phyloP scores from a whole-genome alignment of 2,113 vertebrate species.

The Syrmaticus mikado region DNA sequence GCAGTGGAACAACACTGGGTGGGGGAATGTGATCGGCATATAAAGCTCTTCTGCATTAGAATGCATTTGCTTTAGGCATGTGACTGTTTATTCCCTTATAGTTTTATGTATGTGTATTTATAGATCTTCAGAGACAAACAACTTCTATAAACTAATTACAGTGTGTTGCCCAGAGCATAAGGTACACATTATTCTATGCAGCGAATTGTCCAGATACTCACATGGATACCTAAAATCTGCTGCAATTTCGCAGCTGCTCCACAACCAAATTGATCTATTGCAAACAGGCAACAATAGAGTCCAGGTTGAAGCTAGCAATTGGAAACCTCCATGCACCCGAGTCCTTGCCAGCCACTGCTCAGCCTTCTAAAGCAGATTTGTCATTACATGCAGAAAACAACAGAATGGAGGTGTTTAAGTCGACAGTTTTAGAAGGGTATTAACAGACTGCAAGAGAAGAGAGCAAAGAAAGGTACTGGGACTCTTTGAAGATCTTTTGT shows the following conservation, averaged over 20 bases:
- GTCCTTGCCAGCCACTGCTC: not conserved
- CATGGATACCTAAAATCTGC: slow-evolving; percentile 10
- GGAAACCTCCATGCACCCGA: not conserved
- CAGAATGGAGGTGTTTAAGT: not conserved
- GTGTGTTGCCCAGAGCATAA: slow-evolving; percentile 16
- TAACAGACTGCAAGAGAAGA: not conserved
- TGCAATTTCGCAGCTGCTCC: slow-evolving; percentile 38
- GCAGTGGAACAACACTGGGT: not conserved
- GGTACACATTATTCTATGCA: not conserved
- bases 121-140: slow-evolving; percentile 44
- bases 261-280: not conserved
- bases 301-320: not conserved
- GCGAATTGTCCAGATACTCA: not conserved
- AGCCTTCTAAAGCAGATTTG: not conserved
- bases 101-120: slow-evolving; percentile 37
- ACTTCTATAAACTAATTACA: slow-evolving; percentile 43
- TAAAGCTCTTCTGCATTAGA: slow-evolving; percentile 6
- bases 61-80: not conserved
- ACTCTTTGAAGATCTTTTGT: not conserved
- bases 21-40: not conserved
- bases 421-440: not conserved
- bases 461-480: not conserved
- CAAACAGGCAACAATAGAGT: not conserved
- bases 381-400: not conserved
- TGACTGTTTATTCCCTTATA: not conserved